These are phyloP conservation scores for Drosophila tristis DNA, from an alignment of 1,140 invertebrate species.

Conservation along the genomic window DNA sequence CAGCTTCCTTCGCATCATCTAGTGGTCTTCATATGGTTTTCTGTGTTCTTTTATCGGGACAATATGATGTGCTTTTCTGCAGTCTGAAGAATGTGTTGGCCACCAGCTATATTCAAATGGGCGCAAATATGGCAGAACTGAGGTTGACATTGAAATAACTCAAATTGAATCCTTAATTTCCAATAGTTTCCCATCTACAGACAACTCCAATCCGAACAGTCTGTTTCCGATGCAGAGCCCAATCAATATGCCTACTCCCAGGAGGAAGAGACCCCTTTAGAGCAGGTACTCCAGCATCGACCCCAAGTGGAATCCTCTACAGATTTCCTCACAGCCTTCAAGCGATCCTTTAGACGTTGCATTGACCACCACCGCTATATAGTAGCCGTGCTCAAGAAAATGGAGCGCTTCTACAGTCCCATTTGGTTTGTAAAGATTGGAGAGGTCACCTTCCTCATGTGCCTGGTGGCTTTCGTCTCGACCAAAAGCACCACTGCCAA, in stretches of 20 bases:
- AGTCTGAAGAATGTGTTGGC: conserved; percentile 77
- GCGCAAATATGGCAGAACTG: conserved; percentile 33
- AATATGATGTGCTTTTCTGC: conserved; percentile 74
- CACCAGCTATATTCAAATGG: conserved; percentile 61
- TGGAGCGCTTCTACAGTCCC: conserved; percentile 72
- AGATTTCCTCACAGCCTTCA: conserved; percentile 49
- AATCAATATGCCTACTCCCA: conserved; percentile 62
- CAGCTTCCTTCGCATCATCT: conserved; percentile 63
- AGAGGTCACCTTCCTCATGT: conserved; percentile 74
- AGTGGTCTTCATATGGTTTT: conserved; percentile 73
- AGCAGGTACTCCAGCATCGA: conserved; percentile 17
- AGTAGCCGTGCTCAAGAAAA: conserved; percentile 42
- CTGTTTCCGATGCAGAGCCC: conserved; percentile 50
- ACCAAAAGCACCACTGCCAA: conserved; percentile 73
- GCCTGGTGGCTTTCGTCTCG: conserved; percentile 70
- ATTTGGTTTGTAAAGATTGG: conserved; percentile 76
- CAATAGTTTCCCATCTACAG: conserved; percentile 17
- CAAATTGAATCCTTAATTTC: too few relatives aligned
- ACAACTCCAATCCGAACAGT: conserved; percentile 42
- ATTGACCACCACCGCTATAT: conserved; percentile 68
- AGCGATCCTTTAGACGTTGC: conserved; percentile 42
- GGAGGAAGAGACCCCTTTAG: conserved; percentile 43
- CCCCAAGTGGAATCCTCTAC: neutral
- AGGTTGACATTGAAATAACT: conserved; percentile 14
- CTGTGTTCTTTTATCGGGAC: conserved; percentile 71